Base-by-base conservation (phyloP, 2,797 vertebrate species). In the Huso huso region DNA sequence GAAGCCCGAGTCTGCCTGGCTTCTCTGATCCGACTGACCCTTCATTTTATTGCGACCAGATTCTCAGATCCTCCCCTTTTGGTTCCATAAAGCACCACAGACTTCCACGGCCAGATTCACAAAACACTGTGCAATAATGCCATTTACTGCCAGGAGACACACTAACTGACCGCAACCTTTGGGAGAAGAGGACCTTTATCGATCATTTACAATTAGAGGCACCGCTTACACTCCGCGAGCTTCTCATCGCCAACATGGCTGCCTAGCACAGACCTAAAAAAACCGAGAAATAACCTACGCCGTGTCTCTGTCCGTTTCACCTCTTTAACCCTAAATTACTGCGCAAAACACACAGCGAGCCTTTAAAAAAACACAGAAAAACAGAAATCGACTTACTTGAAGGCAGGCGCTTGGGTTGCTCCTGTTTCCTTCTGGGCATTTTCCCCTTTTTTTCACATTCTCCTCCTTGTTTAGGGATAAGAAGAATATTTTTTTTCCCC, bases 401-500 rank as follows among this genome's bases (percentile, higher is more conserved):
- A 92, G 95, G 94, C 93, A 98, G 94, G 92, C 95, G 95, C 93
- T 98, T 94, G 91, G 95, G 95, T 84, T 97, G 95, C 93, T 97
- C 95, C 95, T 97, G 95, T 92, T 98, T 98, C 94, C 95, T 98
- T 93, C 95, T 94, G 93, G 95, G 95, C 95, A 96, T 98, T 96
- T 95, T 97, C 92, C 84, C 91, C 91, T 88, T 92, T 92, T 93
- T 82, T 86, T 96, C 93, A 97, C 95, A 95, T 97, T 95, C 93
- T 97, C 93, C 92, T 94, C 91, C 91, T 91, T 84, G 91, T 91
- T 91, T 91, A 86, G 86, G 86, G 84, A 84, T 87, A 81, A 84
- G 84, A 83, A 86, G 86, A 81, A 86, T 86, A 5, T 37, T 79
- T 86, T 86, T 81, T 81, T 82, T 18, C 2, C 18, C 72, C 90